Percentiles rank a stretch among this genome's conserved stretches.
phyloP scores from a whole-genome alignment of 2,888 invertebrate species.

The Pantelozetes paolii region DNA sequence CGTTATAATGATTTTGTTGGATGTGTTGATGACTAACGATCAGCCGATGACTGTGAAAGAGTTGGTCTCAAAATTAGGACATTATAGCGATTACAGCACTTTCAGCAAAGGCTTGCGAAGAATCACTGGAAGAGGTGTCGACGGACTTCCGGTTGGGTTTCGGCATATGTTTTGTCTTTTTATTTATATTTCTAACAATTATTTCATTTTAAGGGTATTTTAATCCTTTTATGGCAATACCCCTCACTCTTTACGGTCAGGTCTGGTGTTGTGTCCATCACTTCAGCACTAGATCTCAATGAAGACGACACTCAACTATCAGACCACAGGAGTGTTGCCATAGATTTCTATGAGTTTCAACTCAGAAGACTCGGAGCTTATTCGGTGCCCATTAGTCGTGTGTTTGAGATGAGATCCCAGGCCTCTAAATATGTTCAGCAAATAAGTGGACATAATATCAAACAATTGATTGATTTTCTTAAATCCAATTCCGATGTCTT shows the following conservation, averaged over 20 bases:
- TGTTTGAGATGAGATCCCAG: constrained; percentile 29
- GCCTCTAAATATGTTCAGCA: constrained; percentile 18
- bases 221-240: constrained; percentile 38
- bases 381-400: constrained; percentile 29
- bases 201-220: not conserved
- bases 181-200: not conserved
- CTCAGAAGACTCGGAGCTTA: constrained; percentile 32
- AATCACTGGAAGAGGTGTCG: constrained; percentile 27
- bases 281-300: constrained; percentile 2
- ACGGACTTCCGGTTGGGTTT: constrained; percentile 17
- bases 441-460: not conserved
- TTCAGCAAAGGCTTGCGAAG: not conserved
- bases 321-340: not conserved
- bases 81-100: constrained; percentile 15
- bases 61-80: constrained; percentile 33
- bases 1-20: constrained; percentile 27
- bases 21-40: not conserved
- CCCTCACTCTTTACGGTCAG: constrained; percentile 28
- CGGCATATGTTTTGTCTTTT: not conserved
- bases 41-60: constrained; percentile 24
- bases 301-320: not conserved
- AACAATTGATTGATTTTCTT: constrained; percentile 19
- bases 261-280: not conserved
- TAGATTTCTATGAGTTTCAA: constrained; percentile 36
- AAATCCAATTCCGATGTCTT: constrained; percentile 25